Conservation (phyloP, 2,113 vertebrate genomes). For the Dicrurus megarhynchus region DNA sequence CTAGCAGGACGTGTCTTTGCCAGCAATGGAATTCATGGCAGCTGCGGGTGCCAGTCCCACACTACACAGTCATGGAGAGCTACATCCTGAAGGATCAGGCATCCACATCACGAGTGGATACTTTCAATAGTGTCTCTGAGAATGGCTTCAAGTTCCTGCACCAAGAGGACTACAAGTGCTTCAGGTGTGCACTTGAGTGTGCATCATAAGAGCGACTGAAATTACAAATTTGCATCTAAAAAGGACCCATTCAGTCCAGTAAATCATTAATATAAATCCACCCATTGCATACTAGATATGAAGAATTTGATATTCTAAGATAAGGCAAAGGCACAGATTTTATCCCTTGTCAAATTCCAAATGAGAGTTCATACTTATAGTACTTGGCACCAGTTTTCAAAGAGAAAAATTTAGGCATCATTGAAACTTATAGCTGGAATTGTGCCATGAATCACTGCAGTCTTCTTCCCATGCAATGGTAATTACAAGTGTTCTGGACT, state of each 20-base stretch:
- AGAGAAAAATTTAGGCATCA: neutral
- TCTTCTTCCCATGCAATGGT: neutral
- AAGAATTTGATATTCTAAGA: neutral
- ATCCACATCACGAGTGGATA: neutral
- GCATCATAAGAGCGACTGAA: neutral
- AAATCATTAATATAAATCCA: neutral
- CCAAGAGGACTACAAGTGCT: neutral
- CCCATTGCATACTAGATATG: neutral
- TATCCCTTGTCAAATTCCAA: neutral
- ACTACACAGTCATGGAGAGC: neutral
- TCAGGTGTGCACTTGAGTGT: neutral
- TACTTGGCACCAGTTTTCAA: neutral
- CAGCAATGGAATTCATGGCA: neutral
- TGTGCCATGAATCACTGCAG: neutral
- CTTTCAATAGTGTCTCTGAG: neutral
- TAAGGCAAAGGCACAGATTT: neutral
- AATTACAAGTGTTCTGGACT: neutral
- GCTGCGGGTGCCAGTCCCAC: neutral
- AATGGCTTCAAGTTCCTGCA: neutral
- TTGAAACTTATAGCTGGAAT: neutral
- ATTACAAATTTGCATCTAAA: neutral
- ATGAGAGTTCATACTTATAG: neutral
- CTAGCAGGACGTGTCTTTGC: neutral
- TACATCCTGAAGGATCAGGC: neutral
- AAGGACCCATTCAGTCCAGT: neutral